Percentiles rank a stretch among this genome's conserved stretches.
Conservation (phyloP, 2,888 invertebrate species). For the Drosophila niveifrons region DNA sequence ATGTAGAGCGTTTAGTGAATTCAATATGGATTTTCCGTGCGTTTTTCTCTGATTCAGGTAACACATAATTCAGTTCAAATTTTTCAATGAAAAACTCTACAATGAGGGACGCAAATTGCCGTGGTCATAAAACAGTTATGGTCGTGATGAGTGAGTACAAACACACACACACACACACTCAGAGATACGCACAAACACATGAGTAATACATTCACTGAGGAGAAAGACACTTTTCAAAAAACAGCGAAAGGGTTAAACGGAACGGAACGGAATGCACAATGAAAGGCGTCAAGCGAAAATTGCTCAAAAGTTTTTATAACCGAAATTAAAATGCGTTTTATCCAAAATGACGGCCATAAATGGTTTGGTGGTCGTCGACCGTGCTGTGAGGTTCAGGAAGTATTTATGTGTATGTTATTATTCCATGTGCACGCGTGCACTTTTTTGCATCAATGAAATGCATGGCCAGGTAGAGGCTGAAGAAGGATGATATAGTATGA, state of each 20-base stretch:
- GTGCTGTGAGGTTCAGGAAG: constrained; percentile 67
- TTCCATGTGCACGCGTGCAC: constrained; percentile 65
- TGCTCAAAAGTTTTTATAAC: constrained; percentile 68
- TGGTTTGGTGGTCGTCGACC: constrained; percentile 26
- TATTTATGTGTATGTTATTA: constrained; percentile 13
- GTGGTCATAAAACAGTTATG: constrained; percentile 67
- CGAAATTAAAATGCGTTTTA: constrained; percentile 78
- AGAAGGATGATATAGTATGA: constrained; percentile 17
- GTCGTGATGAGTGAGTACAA: constrained; percentile 56
- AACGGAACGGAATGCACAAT: constrained; percentile 67
- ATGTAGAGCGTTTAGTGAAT: constrained; percentile 1
- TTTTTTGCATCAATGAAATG: constrained; percentile 71
- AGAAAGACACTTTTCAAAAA: constrained; percentile 44
- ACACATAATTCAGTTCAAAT: constrained; percentile 35
- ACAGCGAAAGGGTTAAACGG: constrained; percentile 73
- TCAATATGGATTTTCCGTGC: constrained; percentile 48
- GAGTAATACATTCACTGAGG: constrained; percentile 10
- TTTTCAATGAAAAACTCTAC: constrained; percentile 66
- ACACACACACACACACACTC: constrained; percentile 28
- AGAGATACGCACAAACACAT: constrained; percentile 19
- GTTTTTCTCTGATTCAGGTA: constrained; percentile 59
- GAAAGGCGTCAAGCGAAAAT: constrained; percentile 70
- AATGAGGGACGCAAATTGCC: constrained; percentile 36
- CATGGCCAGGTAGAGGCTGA: constrained; percentile 68
- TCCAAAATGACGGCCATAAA: constrained; percentile 67